Conservation (phyloP, 2,797 vertebrate genomes). For the Alexandromys oeconomus region DNA sequence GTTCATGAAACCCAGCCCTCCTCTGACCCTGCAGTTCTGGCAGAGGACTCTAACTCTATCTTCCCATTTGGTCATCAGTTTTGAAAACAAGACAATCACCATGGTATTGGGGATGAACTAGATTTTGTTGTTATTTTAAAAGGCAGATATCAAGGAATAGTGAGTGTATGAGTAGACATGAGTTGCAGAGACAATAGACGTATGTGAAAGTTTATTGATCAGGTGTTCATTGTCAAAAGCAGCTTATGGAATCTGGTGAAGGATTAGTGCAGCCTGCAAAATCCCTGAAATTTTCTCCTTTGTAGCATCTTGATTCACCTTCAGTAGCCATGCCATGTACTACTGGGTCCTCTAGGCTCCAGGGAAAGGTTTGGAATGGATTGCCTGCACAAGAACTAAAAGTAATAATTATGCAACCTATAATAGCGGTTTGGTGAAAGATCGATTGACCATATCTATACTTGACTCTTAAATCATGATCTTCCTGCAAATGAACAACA, state of each 20-base stretch:
- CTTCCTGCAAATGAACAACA: not conserved
- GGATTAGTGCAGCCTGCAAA: not conserved
- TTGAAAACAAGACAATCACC: no score
- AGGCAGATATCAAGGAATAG: not conserved
- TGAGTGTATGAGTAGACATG: not conserved
- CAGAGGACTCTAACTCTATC: no score
- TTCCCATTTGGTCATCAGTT: no score
- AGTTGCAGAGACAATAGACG: not conserved
- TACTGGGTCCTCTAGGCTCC: not conserved
- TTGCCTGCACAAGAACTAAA: fast-evolving
- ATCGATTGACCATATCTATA: not conserved
- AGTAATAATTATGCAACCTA: not conserved
- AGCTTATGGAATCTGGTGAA: not conserved
- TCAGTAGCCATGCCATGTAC: fast-evolving
- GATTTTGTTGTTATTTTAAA: no score
- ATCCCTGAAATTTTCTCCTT: not conserved
- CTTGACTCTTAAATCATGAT: not conserved
- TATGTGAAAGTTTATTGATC: not conserved
- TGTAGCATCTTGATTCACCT: not conserved
- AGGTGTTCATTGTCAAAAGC: not conserved
- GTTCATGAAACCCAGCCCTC: no score
- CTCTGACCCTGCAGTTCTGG: no score
- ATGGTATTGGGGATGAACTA: no score
- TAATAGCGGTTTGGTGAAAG: not conserved
- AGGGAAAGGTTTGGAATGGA: not conserved